These are phyloP conservation scores for Hepsetus odoe DNA, from an alignment of 2,113 vertebrate genomes.

Conservation along the genomic window DNA sequence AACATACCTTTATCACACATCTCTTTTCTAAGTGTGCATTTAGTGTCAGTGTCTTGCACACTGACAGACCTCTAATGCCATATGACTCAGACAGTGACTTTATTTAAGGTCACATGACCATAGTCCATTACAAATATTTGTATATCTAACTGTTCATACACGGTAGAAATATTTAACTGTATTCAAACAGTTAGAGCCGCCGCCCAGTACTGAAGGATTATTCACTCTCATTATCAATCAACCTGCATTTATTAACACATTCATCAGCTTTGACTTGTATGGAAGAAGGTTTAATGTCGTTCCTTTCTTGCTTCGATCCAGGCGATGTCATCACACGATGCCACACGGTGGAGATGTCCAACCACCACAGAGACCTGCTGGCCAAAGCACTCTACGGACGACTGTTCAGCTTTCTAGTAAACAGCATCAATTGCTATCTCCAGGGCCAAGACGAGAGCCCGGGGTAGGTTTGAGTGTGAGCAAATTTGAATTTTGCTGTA, in stretches of 20 bases:
- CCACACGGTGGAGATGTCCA: slow-evolving; percentile 83
- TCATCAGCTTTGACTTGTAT: no score
- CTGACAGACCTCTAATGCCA: slow-evolving; percentile 5
- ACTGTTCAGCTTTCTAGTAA: slow-evolving; percentile 90
- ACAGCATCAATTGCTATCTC: slow-evolving; percentile 84
- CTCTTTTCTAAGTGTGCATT: neutral
- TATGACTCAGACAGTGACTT: slow-evolving; percentile 32
- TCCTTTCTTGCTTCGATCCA: slow-evolving; percentile 55
- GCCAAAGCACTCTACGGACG: slow-evolving; percentile 89
- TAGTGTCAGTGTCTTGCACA: neutral
- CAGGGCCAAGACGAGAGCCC: slow-evolving; percentile 79
- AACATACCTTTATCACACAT: neutral
- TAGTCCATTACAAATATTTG: neutral
- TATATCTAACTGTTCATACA: neutral
- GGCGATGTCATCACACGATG: slow-evolving; percentile 85
- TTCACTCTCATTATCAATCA: no score
- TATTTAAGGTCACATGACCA: slow-evolving; percentile 1
- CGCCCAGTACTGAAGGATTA: neutral
- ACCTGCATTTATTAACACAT: no score
- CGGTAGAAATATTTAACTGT: no score
- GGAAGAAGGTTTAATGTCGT: no score
- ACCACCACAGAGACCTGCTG: slow-evolving; percentile 87
- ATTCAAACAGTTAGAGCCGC: no score
- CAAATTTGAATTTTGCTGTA: neutral
- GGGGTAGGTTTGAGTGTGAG: slow-evolving; percentile 73